phyloP scores from a whole-genome alignment of 2,797 vertebrate genomes.

The Centropyge bicolor region DNA sequence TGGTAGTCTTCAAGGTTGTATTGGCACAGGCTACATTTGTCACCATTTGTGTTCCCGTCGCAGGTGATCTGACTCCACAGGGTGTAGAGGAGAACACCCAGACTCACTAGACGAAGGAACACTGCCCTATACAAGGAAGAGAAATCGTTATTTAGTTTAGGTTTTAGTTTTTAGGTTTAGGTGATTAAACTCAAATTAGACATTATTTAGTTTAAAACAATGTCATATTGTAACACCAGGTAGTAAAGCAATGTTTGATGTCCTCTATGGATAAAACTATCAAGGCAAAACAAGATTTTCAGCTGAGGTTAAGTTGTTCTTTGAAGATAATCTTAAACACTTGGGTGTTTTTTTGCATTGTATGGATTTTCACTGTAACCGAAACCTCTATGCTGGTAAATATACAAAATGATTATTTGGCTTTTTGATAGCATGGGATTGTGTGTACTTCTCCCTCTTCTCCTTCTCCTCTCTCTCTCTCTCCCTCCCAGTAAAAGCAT shows the following conservation, averaged over 20 bases:
- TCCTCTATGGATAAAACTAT: not conserved
- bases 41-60: rapidly evolving
- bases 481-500: no score
- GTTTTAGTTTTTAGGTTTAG: not conserved
- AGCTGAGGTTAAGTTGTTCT: no score
- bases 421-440: no score
- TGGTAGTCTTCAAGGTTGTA: slow-evolving; percentile 83
- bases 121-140: slow-evolving; percentile 82
- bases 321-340: no score
- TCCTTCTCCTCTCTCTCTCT: no score
- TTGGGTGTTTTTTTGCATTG: no score
- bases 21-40: slow-evolving; percentile 74
- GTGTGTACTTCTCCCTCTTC: no score
- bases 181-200: not conserved
- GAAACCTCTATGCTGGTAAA: no score
- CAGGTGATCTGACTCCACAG: slow-evolving; percentile 92
- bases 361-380: no score
- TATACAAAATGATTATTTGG: no score
- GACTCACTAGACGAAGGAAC: slow-evolving; percentile 87
- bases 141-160: not conserved
- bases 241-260: not conserved
- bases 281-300: not conserved
- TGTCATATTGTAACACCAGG: not conserved
- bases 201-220: not conserved
- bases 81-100: slow-evolving; percentile 85